Conservation (phyloP, 2,113 vertebrate genomes). For the Noctilio leporinus region DNA sequence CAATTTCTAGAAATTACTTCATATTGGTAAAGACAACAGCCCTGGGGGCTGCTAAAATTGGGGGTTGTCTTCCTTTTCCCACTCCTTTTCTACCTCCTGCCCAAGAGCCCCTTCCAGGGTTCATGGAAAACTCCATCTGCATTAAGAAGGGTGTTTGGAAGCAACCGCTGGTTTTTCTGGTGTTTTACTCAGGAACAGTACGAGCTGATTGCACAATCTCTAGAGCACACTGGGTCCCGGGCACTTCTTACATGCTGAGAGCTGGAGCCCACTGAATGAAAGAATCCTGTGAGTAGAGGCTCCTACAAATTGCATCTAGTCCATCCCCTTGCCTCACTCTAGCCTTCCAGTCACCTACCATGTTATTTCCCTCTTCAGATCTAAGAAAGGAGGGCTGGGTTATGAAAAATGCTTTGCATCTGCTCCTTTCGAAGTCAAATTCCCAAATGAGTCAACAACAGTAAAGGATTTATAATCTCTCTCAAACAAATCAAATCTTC, state of each 20-base stretch:
- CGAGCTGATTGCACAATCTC: neutral
- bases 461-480: slow-evolving; percentile 12
- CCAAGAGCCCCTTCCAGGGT: neutral
- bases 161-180: neutral
- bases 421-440: slow-evolving; percentile 57
- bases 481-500: slow-evolving; percentile 45
- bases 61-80: neutral
- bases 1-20: neutral
- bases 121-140: neutral
- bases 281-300: neutral
- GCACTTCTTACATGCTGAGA: neutral
- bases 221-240: neutral
- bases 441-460: slow-evolving; percentile 27
- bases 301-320: neutral
- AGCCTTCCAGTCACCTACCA: neutral
- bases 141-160: neutral
- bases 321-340: neutral
- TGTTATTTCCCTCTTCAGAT: neutral
- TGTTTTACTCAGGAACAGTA: neutral
- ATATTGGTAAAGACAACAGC: neutral
- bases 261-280: neutral
- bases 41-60: neutral
- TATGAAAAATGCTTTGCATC: slow-evolving; percentile 35
- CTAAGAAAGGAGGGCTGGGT: neutral
- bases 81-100: neutral